These are phyloP conservation scores for Fukomys damarensis DNA, from an alignment of 2,113 vertebrate species.

Conservation along the genomic window DNA sequence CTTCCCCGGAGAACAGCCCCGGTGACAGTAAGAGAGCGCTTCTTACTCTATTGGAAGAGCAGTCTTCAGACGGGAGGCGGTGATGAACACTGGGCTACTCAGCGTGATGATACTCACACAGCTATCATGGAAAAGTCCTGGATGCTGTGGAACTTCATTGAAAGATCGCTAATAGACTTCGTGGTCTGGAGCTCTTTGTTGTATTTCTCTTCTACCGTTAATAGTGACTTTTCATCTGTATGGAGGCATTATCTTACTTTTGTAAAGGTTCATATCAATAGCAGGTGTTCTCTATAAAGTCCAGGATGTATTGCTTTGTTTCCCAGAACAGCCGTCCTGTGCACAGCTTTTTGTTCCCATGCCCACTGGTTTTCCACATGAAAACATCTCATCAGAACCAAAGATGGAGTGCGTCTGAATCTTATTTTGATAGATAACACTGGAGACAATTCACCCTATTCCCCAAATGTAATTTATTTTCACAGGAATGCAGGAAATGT, in stretches of 20 bases:
- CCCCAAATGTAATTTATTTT: constrained; percentile 97
- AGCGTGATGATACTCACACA: too few relatives aligned
- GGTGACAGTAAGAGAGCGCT: too few relatives aligned
- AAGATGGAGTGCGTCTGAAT: constrained; percentile 97
- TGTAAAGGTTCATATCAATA: constrained; percentile 94
- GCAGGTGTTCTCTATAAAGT: constrained; percentile 98
- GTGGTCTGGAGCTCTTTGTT: constrained; percentile 97
- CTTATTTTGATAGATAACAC: constrained; percentile 97
- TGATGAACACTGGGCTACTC: too few relatives aligned
- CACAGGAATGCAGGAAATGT: constrained; percentile 99
- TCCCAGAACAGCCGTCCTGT: constrained; percentile 98
- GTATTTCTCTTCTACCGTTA: constrained; percentile 96
- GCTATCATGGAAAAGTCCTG: too few relatives aligned
- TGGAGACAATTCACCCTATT: constrained; percentile 90
- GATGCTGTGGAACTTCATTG: too few relatives aligned
- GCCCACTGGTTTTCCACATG: constrained; percentile 97
- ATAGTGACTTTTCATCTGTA: constrained; percentile 98
- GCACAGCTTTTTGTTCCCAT: constrained; percentile 98
- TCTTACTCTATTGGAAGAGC: too few relatives aligned
- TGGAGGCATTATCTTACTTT: constrained; percentile 93
- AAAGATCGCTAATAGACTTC: too few relatives aligned
- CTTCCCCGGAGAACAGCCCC: too few relatives aligned
- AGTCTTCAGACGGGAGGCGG: too few relatives aligned
- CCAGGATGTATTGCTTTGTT: too few relatives aligned
- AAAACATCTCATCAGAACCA: constrained; percentile 96